Percentiles rank a stretch among this genome's conserved stretches.
These are phyloP conservation scores for honey bee (Apis mellifera) DNA, from an alignment of 1,140 invertebrate genomes.

Conservation along the genomic window Amel_HAv3.1 CM009932.2:13149001-13149500, in stretches of 20 bases:
- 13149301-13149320: constrained; percentile 32
- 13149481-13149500: constrained; percentile 8
- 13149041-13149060: too few species aligned
- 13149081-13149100: too few species aligned
- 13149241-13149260: neutral
- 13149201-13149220: too few species aligned
- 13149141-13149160: too few species aligned
- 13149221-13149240: neutral
- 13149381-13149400: neutral
- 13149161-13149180: too few species aligned
- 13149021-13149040: neutral
- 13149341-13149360: constrained; percentile 31
- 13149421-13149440: constrained; percentile 15
- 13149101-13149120: too few species aligned
- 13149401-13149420: constrained; percentile 24
- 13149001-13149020: constrained; percentile 22
- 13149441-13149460: constrained; percentile 7
- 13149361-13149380: constrained; percentile 33
- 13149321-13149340: constrained; percentile 30
- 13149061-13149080: too few species aligned
- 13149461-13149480: constrained; percentile 9
- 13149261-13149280: constrained; percentile 20
- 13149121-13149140: too few species aligned
- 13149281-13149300: constrained; percentile 25
- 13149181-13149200: too few species aligned